Evolutionary conservation across 2,113 vertebrate genomes (phyloP), one percentile per base, ranked within the genome.

Genomic region (Fulmarus glacialis): DNA sequence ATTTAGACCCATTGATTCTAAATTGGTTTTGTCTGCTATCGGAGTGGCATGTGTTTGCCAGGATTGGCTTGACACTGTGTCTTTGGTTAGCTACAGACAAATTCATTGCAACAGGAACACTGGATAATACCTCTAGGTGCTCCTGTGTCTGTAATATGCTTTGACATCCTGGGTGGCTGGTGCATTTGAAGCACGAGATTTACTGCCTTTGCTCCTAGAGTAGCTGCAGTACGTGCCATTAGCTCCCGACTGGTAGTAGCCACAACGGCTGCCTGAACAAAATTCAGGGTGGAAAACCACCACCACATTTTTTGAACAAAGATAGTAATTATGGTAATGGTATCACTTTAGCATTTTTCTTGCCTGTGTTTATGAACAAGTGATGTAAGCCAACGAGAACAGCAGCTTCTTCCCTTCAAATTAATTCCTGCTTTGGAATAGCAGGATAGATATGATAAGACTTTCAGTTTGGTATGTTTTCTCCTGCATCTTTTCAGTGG

Each of bases 401-500:
- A 87, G 79, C 88, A 92, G 85, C 71, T 90, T 93, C 50, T 92
- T 82, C 45, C 71, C 67, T 93, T 90, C 80, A 78, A 62, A 93
- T 94, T 79, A 72, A 79, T 64, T 72, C 48, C 32, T 53, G 71
- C 50, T 84, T 95, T 80, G 53, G 58, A 87, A 82, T 10, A 91
- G 48, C 53, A 66, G 78, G 9, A 38, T 45, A 80, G 47, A 83
- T 70, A 83, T 3, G 50, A 85, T 45, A 79, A 85, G 89, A 73
- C 53, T 87, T 88, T 74, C 47, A 2, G 11, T 75, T 89, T 86
- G 40, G 24, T 91, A 5, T 89, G 74, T 77, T 96, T 96, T 88
- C 66, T 73, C 77, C 81, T 67, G 83, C 66, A 38, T 97, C 55
- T 91, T 93, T 95, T 93, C 59, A 80, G 89, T 38, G 53, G 53